Conservation (phyloP, 2,888 invertebrate genomes). For the Hirtodrosophila histrioides region DNA sequence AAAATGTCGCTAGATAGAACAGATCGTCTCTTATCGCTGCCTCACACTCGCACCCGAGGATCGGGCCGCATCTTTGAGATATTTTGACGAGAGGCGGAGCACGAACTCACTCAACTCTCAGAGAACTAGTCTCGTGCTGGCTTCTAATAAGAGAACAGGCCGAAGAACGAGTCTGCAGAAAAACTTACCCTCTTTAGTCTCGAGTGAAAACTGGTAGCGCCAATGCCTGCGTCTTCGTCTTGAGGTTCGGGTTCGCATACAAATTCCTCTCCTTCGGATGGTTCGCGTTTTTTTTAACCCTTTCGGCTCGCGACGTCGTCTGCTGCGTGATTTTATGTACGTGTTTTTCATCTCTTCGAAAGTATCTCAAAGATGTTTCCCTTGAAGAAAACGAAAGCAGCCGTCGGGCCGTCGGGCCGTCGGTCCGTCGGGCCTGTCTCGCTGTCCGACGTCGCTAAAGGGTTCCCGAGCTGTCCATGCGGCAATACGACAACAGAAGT, state of each 20-base stretch:
- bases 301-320: conserved; percentile 47
- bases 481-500: conserved; percentile 81
- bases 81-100: conserved; percentile 53
- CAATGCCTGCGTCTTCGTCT: conserved; percentile 7
- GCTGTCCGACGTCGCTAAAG: conserved; percentile 41
- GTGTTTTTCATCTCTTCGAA: conserved; percentile 52
- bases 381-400: conserved; percentile 65
- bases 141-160: conserved; percentile 40
- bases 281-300: conserved; percentile 58
- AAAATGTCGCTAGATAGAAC: conserved; percentile 20
- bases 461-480: conserved; percentile 74
- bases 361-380: conserved; percentile 62
- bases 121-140: conserved; percentile 13
- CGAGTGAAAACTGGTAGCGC: conserved; percentile 30
- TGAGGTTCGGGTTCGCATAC: conserved; percentile 27
- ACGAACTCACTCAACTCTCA: conserved; percentile 46
- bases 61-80: conserved; percentile 1
- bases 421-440: conserved; percentile 1
- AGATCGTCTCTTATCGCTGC: conserved; percentile 11
- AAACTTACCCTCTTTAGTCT: conserved; percentile 65
- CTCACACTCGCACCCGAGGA: conserved; percentile 6
- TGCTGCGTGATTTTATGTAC: conserved; percentile 69
- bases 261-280: conserved; percentile 21
- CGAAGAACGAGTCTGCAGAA: conserved; percentile 42
- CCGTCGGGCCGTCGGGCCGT: conserved; percentile 17